Evolutionary conservation across 92 coral and sea anemone genomes (phyloP).

Genomic region (Plumapathes pennacea): DNA sequence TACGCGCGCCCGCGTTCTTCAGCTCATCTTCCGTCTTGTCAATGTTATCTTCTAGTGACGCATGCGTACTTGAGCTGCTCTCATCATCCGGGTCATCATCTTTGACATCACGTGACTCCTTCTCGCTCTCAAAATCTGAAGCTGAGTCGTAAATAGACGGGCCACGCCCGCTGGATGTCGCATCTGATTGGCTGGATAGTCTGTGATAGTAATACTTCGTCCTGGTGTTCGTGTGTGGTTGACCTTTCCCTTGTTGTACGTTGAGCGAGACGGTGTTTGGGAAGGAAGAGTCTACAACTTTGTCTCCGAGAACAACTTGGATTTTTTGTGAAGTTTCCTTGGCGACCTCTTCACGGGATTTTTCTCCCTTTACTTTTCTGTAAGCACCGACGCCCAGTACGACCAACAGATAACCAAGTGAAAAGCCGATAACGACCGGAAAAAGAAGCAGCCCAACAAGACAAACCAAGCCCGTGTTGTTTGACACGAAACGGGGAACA

Average conservation of each 20-base stretch:
- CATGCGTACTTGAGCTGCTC: slow-evolving; percentile 76
- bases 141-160: slow-evolving; percentile 43
- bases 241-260: slow-evolving; percentile 63
- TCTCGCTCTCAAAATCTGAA: slow-evolving; percentile 56
- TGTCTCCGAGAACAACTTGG: slow-evolving; percentile 85
- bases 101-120: slow-evolving; percentile 51
- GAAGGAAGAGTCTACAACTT: slow-evolving; percentile 84
- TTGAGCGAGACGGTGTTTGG: slow-evolving; percentile 82
- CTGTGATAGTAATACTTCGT: slow-evolving; percentile 64
- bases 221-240: slow-evolving; percentile 18
- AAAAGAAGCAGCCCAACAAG: slow-evolving; percentile 70
- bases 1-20: too few species aligned
- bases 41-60: slow-evolving; percentile 59
- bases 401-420: slow-evolving; percentile 78
- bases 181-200: slow-evolving; percentile 59
- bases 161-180: slow-evolving; percentile 57
- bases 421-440: slow-evolving; percentile 87
- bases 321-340: slow-evolving; percentile 80
- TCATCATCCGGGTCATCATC: too few species aligned
- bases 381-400: slow-evolving; percentile 79
- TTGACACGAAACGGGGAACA: slow-evolving; percentile 76
- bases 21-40: slow-evolving; percentile 59
- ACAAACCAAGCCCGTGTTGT: slow-evolving; percentile 88
- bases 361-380: slow-evolving; percentile 61
- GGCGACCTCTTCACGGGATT: slow-evolving; percentile 45